phyloP scores from a whole-genome alignment of 2,888 invertebrate species.

The Caenorhabditis sp. region DNA sequence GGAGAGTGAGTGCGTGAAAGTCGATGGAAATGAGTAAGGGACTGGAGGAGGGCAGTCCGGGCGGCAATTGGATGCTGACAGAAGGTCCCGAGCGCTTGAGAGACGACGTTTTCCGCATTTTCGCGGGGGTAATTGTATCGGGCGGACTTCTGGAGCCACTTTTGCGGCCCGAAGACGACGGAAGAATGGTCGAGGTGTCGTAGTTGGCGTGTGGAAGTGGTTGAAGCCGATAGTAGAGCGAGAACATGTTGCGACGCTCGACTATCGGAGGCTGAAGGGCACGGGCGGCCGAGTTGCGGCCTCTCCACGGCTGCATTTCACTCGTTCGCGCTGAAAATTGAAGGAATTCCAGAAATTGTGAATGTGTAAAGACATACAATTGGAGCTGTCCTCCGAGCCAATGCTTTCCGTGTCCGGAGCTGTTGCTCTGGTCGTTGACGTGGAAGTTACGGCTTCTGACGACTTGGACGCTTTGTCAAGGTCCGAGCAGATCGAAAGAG shows the following conservation, averaged over 20 bases:
- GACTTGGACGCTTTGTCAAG: constrained; percentile 36
- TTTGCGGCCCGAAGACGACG: neutral
- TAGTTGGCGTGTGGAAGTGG: constrained; percentile 21
- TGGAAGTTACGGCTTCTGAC: constrained; percentile 18
- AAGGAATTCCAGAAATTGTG: neutral
- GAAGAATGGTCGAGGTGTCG: constrained; percentile 39
- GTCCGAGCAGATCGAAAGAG: constrained; percentile 61
- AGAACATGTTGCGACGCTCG: constrained; percentile 75
- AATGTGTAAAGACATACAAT: constrained; percentile 46
- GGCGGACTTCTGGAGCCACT: neutral
- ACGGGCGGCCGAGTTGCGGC: constrained; percentile 71
- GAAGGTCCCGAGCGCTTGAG: constrained; percentile 21
- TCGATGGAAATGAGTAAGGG: constrained; percentile 53
- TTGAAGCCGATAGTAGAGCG: constrained; percentile 69
- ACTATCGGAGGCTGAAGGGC: constrained; percentile 77
- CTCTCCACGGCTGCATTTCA: constrained; percentile 69
- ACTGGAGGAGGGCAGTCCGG: neutral
- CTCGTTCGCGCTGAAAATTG: constrained; percentile 61
- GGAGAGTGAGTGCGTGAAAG: constrained; percentile 43
- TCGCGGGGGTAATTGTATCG: constrained; percentile 30
- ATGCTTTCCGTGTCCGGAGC: constrained; percentile 69
- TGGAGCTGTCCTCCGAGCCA: constrained; percentile 69
- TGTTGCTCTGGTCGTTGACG: constrained; percentile 12
- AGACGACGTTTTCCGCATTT: constrained; percentile 42
- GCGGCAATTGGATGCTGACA: neutral